Base-by-base conservation (phyloP, 2,888 invertebrate genomes). In the Pristionchus arcanus region DNA sequence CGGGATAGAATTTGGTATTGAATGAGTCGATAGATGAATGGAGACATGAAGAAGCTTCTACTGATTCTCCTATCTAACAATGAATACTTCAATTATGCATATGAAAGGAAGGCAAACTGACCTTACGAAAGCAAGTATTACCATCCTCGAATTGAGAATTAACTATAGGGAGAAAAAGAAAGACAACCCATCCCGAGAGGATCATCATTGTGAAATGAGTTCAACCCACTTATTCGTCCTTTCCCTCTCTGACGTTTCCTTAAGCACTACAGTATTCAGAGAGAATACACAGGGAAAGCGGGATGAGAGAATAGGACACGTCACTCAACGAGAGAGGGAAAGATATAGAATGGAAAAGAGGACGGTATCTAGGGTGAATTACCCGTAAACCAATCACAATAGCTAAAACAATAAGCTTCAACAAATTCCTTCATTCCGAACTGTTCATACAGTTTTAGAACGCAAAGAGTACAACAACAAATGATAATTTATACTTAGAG, bases 101-200 rank as follows among this genome's bases (percentile, higher is more conserved):
- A 86, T 9, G 11, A n/a, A 63, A 5, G 19, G 16, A 66, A 37
- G n/a, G 42, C 68, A 0, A 31, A 87, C 53, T 28, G 13, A 87
- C 87, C 87, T 87, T 87, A 53, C 87, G 66, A 68, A 87, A 87
- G 71, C 87, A 87, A 3, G 31, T 13, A 31, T 87, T 71, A 49
- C n/a, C 42, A 42, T 37, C 25, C 5, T 87, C 71, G 42, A 87
- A 87, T 71, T 87, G 87, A 28, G 71, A 87, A 28, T 71, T 28
- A 28, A 71, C 42, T n/a, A 28, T 3, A 37, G 87, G 59, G 28
- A 71, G n/a, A 16, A 71, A 53, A 34, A 87, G 87, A 37, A 71
- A 34, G 66, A 87, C 53, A 25, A 68, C 68, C 49, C 31, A 87
- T 68, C 53, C 71, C 2, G 49, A 53, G 37, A 53, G 28, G 63